Evolutionary conservation across 2,113 vertebrate species (phyloP).

Genomic region (human (Homo sapiens)): DNA sequence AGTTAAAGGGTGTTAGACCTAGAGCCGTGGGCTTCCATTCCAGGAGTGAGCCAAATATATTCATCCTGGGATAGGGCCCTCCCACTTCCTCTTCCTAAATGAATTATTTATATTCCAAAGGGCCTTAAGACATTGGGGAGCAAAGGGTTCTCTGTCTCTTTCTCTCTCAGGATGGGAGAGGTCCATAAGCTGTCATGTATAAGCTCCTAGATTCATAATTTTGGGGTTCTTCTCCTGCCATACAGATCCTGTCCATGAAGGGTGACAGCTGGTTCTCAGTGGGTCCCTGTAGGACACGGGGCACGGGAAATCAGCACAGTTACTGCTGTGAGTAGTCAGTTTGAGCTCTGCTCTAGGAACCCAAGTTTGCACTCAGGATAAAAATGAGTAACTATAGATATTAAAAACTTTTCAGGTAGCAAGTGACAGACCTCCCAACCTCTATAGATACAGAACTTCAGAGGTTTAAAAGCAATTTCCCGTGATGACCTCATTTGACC

Average conservation of each 20-base stretch:
- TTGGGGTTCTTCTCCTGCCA: background rate
- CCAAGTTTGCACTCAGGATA: background rate
- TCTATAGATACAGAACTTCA: background rate
- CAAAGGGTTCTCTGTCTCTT: background rate
- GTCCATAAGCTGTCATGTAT: rapidly evolving
- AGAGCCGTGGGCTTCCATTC: background rate
- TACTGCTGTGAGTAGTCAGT: no score
- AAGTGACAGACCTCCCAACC: background rate
- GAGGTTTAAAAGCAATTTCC: background rate
- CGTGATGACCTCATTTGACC: background rate
- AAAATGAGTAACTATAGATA: background rate
- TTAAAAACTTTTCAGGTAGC: background rate
- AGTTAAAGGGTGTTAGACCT: background rate
- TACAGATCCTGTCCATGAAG: background rate
- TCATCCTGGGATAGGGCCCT: background rate
- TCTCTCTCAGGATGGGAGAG: no score
- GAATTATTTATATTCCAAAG: background rate
- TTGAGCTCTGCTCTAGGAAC: background rate
- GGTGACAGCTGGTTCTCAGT: rapidly evolving
- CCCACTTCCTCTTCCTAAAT: background rate
- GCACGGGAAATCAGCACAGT: background rate
- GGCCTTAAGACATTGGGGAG: rapidly evolving
- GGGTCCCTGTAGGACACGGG: background rate
- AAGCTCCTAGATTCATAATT: background rate
- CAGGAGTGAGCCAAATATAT: no score